Evolutionary conservation across 2,888 invertebrate species (phyloP), one percentile per base, ranked within the genome.

Genomic region (Nemotelus pantherinus): DNA sequence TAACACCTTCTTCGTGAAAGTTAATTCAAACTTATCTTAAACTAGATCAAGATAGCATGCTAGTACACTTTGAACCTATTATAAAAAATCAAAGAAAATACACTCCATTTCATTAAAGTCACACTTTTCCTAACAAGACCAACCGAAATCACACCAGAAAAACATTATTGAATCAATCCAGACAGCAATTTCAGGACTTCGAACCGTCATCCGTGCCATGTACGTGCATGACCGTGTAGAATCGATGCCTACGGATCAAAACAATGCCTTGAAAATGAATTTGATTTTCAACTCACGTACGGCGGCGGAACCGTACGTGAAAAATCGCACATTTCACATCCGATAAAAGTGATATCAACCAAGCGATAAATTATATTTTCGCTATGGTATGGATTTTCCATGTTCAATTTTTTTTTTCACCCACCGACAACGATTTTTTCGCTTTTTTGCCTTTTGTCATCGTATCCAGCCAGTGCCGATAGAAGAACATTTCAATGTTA

Each of bases 351-450:
- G 78, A 78, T 78, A 78, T 78, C 78, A 78, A 76, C 76, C 78
- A 78, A 65, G 78, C 78, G 78, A 78, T 78, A 78, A 78, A 78
- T 78, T 78, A 78, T 78, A 78, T 78, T 78, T 78, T 64, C 78
- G 76, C 53, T 71, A 58, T 63, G 78, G 55, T 78, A 76, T 76
- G 76, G 76, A 64, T 71, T 78, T 77, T 78, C 44, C 74, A 74
- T 74, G 74, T 74, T 74, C 74, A 60, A 74, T 63, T 74, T 63
- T 74, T 50, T 63, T 60, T 9, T n/a, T 45, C 6, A 5, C 9
- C 1, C 50, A 25, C 63, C 63, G 9, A 5, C 25, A 25, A 25
- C 25, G 25, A 25, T 25, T 25, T 25, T 25, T 5, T 4, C 57
- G 39, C 63, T 39, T 63, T 25, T 63, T 63, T 57, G 57, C 3